Conservation (phyloP, 1,140 invertebrate genomes). For the Drosophila orena region DNA sequence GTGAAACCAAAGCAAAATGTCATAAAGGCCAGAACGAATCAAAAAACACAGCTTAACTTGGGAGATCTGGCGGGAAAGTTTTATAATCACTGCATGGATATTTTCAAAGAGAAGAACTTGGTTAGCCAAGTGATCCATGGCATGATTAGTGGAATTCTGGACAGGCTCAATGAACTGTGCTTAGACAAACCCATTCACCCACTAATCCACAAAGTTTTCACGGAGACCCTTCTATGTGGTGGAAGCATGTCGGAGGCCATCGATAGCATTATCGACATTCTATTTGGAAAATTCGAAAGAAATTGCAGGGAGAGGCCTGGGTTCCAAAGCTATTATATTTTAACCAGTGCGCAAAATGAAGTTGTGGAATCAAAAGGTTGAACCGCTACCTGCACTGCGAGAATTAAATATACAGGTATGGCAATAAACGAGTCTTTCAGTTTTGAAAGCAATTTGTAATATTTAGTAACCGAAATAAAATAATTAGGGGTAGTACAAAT, state of each 20-base stretch:
- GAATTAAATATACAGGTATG: not conserved
- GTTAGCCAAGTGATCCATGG: slow-evolving; percentile 3
- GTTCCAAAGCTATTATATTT: not conserved
- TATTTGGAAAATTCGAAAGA: not conserved
- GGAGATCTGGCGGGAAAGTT: not conserved
- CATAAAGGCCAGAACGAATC: not conserved
- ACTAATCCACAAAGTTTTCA: not conserved
- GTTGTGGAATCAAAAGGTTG: not conserved
- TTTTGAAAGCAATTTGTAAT: not conserved
- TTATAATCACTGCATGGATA: slow-evolving; percentile 7
- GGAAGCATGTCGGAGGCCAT: not conserved
- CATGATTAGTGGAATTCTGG: slow-evolving; percentile 2
- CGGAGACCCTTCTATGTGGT: slow-evolving; percentile 16
- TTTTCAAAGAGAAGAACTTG: slow-evolving; percentile 1
- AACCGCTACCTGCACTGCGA: too few species aligned
- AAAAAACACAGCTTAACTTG: not conserved
- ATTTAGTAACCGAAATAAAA: not conserved
- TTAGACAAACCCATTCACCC: not conserved
- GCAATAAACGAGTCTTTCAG: too few species aligned
- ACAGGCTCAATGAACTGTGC: not conserved
- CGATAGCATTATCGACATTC: not conserved
- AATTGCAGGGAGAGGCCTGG: not conserved
- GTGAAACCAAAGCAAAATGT: not conserved
- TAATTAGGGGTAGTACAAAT: not conserved
- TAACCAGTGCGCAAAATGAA: not conserved